Conservation (phyloP, 2,113 vertebrate species). For the Genyomyrus donnyi region DNA sequence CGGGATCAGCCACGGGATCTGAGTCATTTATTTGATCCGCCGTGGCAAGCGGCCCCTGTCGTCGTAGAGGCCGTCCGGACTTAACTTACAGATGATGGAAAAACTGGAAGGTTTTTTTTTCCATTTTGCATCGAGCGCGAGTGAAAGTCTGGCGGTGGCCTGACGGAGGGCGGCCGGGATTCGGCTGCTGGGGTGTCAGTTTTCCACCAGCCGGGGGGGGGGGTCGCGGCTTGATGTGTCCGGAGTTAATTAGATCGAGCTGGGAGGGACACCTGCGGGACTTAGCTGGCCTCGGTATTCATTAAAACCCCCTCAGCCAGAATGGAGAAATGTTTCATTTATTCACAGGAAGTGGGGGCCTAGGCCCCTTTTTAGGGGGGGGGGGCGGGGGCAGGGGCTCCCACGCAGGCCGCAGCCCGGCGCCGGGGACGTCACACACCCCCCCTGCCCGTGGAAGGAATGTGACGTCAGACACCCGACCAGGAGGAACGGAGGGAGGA, state of each 20-base stretch:
- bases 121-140: background rate
- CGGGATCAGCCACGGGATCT: background rate
- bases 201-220: background rate
- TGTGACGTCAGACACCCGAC: background rate
- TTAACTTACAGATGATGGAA: background rate
- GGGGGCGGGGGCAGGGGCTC: background rate
- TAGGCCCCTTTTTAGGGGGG: background rate
- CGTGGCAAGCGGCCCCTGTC: background rate
- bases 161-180: background rate
- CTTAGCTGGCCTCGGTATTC: background rate
- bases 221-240: background rate
- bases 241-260: background rate
- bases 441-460: background rate
- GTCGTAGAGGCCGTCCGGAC: background rate
- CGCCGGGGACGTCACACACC: background rate
- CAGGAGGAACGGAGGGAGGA: background rate
- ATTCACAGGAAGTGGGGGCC: background rate
- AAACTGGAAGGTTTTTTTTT: background rate
- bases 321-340: slow-evolving; percentile 5
- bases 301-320: background rate
- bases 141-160: background rate
- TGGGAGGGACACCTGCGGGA: background rate
- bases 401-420: background rate
- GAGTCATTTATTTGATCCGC: background rate
- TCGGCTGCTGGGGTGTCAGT: background rate